Percentiles rank a stretch among this genome's conserved stretches.
Conservation (phyloP, 2,113 vertebrate genomes). For the Dipodomys spectabilis region DNA sequence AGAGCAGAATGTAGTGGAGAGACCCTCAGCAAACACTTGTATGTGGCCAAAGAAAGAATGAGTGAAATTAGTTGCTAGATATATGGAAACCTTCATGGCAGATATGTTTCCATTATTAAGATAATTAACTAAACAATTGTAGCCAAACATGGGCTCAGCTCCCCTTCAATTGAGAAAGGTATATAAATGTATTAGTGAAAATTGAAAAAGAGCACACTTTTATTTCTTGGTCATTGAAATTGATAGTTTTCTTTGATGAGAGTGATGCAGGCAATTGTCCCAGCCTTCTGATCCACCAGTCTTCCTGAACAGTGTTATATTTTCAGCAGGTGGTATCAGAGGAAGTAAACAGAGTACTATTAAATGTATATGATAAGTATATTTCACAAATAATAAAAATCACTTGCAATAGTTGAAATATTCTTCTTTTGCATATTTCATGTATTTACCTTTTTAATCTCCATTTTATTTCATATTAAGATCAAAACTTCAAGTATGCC, state of each 20-base stretch:
- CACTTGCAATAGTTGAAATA: not conserved
- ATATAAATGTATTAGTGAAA: not conserved
- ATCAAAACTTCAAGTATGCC: not conserved
- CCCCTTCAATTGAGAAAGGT: not conserved
- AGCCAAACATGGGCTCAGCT: not conserved
- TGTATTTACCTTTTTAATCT: not conserved
- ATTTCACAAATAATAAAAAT: too few relatives aligned
- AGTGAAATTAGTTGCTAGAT: not conserved
- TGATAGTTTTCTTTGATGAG: not conserved
- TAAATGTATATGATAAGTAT: too few relatives aligned
- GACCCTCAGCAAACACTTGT: not conserved
- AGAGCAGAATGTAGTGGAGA: not conserved
- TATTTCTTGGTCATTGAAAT: not conserved
- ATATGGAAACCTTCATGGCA: not conserved
- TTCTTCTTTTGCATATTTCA: not conserved
- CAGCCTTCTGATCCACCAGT: not conserved
- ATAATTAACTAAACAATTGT: not conserved
- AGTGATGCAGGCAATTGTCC: fast-evolving
- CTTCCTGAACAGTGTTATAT: not conserved
- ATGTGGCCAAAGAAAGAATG: not conserved
- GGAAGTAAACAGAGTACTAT: too few relatives aligned
- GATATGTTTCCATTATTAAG: not conserved
- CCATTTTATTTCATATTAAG: not conserved
- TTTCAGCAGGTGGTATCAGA: not conserved
- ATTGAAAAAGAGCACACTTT: not conserved